These are phyloP conservation scores for Lochmaea capreae DNA, from an alignment of 2,888 invertebrate genomes.

Conservation along the genomic window DNA sequence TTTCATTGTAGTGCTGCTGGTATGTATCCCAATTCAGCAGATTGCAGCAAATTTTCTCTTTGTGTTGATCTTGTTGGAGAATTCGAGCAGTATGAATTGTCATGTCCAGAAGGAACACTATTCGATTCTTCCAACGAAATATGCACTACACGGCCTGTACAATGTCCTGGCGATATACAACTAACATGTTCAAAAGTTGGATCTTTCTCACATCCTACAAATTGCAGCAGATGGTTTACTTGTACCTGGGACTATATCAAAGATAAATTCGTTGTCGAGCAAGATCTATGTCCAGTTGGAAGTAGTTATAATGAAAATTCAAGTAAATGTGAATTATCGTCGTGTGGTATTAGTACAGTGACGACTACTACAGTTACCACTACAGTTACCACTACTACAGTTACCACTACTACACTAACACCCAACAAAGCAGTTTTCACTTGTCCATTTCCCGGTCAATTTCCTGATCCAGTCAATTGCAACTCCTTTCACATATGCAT, in stretches of 20 bases:
- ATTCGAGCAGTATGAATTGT: conserved; percentile 50
- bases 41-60: conserved; percentile 56
- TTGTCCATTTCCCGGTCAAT: conserved; percentile 54
- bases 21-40: conserved; percentile 53
- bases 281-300: conserved; percentile 65
- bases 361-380: conserved; percentile 2
- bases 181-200: conserved; percentile 61
- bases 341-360: conserved; percentile 20
- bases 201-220: conserved; percentile 65
- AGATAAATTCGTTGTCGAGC: conserved; percentile 66
- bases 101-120: conserved; percentile 53
- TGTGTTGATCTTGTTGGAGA: conserved; percentile 52
- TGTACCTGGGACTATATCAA: conserved; percentile 68
- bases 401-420: conserved; percentile 14
- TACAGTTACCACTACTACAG: background rate
- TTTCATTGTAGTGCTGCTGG: conserved; percentile 50
- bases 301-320: conserved; percentile 9
- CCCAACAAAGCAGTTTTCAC: conserved; percentile 40
- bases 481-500: conserved; percentile 56
- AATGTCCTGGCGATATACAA: conserved; percentile 54
- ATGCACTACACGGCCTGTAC: conserved; percentile 55
- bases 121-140: conserved; percentile 52
- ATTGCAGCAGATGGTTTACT: conserved; percentile 69
- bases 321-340: conserved; percentile 10
- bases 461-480: conserved; percentile 54